Conservation (phyloP, 1,140 invertebrate genomes). For the Coenobita brevimanus region DNA sequence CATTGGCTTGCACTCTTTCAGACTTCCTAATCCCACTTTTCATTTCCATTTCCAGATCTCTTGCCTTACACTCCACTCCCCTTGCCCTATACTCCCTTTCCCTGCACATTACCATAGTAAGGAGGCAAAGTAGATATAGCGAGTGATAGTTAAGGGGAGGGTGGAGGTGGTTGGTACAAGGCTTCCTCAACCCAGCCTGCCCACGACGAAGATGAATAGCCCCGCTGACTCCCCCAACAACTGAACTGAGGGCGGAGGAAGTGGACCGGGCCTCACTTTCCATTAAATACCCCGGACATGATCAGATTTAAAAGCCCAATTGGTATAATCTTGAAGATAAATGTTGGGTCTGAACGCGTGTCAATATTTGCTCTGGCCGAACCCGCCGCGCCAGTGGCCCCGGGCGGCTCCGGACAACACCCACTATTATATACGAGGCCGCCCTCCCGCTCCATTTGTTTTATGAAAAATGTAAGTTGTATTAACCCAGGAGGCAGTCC, state of each 20-base stretch:
- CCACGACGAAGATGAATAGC: constrained; percentile 22
- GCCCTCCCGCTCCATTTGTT: too few species aligned
- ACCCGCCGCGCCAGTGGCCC: neutral
- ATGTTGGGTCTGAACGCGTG: constrained; percentile 33
- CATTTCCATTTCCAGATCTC: neutral
- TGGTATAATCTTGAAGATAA: constrained; percentile 40
- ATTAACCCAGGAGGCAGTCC: too few species aligned
- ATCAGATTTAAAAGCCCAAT: constrained; percentile 43
- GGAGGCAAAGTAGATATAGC: neutral
- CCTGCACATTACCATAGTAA: constrained; percentile 26
- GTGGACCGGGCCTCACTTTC: neutral
- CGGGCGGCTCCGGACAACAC: neutral
- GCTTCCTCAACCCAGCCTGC: neutral
- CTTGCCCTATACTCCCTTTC: neutral
- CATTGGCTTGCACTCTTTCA: too few species aligned
- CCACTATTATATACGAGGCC: neutral
- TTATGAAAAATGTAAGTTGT: too few species aligned
- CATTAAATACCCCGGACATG: constrained; percentile 22
- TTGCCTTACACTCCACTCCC: neutral
- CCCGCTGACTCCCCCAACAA: constrained; percentile 12
- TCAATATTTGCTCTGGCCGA: constrained; percentile 47
- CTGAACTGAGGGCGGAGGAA: neutral
- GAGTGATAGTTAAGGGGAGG: neutral
- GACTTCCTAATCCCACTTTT: too few species aligned
- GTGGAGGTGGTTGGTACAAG: constrained; percentile 5